Evolutionary conservation across 1,140 invertebrate genomes (phyloP), one percentile per base, ranked within the genome.

Genomic region (Magallana ariakensis): DNA sequence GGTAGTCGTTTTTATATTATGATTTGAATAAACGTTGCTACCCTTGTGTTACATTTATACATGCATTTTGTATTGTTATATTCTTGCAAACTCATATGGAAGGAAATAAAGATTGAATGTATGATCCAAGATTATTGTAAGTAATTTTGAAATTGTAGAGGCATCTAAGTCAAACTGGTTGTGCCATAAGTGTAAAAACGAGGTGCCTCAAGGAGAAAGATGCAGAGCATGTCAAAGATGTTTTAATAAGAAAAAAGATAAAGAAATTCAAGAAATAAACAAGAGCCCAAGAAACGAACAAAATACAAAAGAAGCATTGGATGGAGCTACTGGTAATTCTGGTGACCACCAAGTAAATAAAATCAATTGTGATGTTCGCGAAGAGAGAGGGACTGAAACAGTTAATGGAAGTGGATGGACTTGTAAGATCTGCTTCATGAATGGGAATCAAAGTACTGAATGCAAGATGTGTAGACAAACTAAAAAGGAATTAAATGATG

Each of bases 171-270:
- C 66, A 75, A 75, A 22, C 13, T 75, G 66, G 66, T 13, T 26
- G 22, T 75, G 66, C 15, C 15, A 33, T 13, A 75, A 11, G 26
- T 75, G 66, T 13, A 33, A 75, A 11, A 26, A 13, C 11, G 22
- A 26, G 22, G 33, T 75, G 33, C 9, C 2, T 15, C 22, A 19
- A 33, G 22, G 66, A 22, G 66, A 75, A 13, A 75, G 26, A 75
- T 75, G 66, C 15, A 22, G 11, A 11, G 11, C 9, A 4, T 75
- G 66, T 33, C 2, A 75, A 13, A 75, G 66, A 13, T 6, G 11
- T 19, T 75, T 75, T 75, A 75, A 75, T 13, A 75, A 33, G 22
- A 26, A 75, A 10, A 75, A 75, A 75, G 66, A 75, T 11, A 26
- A 26, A 26, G 66, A 33, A 46, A 26, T 2, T 70, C 7, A 19